A percentile compares a stretch with the other conserved stretches of the same genome.
phyloP scores from a whole-genome alignment of 1,140 invertebrate genomes.

The Cydia amplana region DNA sequence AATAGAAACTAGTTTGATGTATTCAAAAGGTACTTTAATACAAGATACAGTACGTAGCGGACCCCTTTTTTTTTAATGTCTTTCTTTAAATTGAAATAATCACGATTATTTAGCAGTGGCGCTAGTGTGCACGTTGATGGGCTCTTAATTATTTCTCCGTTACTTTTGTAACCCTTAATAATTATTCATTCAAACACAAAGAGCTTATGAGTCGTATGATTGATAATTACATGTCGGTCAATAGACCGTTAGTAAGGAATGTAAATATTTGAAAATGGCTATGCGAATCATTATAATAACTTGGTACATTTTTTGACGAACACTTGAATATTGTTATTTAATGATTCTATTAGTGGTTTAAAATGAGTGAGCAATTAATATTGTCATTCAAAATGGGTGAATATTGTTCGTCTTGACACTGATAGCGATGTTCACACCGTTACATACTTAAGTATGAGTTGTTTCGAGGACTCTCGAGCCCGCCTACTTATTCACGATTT shows the following conservation, averaged over 20 bases:
- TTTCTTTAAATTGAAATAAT: too few relatives aligned
- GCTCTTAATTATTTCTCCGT: constrained; percentile 21
- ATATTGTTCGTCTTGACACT: constrained; percentile 41
- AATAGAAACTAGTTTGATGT: too few relatives aligned
- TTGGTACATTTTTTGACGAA: constrained; percentile 10
- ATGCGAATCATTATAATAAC: constrained; percentile 2
- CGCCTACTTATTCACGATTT: constrained; percentile 5
- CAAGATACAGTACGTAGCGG: too few relatives aligned
- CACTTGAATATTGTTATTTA: constrained; percentile 24
- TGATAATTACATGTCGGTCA: constrained; percentile 14
- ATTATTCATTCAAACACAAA: constrained; percentile 4
- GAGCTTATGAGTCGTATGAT: constrained; percentile 8
- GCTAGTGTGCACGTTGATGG: too few relatives aligned
- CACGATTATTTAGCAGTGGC: too few relatives aligned
- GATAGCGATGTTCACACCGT: constrained; percentile 40
- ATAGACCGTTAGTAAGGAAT: background rate
- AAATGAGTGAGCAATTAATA: constrained; percentile 39
- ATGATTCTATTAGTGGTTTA: constrained; percentile 17
- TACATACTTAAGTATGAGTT: constrained; percentile 35
- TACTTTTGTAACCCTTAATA: constrained; percentile 4
- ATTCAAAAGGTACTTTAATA: too few relatives aligned
- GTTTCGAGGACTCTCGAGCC: constrained; percentile 16
- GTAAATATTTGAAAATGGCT: constrained; percentile 9
- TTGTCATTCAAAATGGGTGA: constrained; percentile 34
- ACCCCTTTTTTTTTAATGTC: too few relatives aligned